Percentiles rank a stretch among this genome's conserved stretches.
These are phyloP conservation scores for Wasmannia auropunctata DNA, from an alignment of 1,140 invertebrate species.

Conservation along the genomic window DNA sequence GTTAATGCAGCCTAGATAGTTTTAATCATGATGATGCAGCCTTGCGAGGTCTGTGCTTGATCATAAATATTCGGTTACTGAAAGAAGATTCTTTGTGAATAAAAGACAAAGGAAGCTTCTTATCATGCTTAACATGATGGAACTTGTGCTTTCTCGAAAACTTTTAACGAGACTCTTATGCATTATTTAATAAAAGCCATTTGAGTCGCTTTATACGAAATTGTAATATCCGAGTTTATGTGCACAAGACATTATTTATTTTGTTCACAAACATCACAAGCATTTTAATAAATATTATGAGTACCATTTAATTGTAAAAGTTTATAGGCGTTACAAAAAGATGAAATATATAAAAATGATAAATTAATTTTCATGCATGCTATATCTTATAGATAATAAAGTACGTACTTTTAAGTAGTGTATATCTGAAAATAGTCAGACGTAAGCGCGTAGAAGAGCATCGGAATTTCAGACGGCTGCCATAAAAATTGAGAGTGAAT, in stretches of 20 bases:
- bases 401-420: background rate
- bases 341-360: background rate
- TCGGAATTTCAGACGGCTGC: background rate
- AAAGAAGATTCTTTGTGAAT: slow-evolving; percentile 13
- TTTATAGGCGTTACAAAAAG: background rate
- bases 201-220: background rate
- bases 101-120: slow-evolving; percentile 2
- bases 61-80: background rate
- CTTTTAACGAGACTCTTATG: background rate
- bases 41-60: background rate
- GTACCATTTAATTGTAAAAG: background rate
- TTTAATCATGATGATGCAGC: background rate
- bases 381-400: background rate
- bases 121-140: background rate
- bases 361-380: background rate
- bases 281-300: background rate
- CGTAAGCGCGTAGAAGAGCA: background rate
- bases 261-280: background rate
- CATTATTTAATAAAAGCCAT: slow-evolving; percentile 1
- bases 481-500: slow-evolving; percentile 1
- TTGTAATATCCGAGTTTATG: background rate
- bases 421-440: background rate
- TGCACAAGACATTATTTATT: background rate
- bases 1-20: background rate
- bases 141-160: background rate